Conservation (phyloP, 2,797 vertebrate species). For the Phoxinus dragarum region DNA sequence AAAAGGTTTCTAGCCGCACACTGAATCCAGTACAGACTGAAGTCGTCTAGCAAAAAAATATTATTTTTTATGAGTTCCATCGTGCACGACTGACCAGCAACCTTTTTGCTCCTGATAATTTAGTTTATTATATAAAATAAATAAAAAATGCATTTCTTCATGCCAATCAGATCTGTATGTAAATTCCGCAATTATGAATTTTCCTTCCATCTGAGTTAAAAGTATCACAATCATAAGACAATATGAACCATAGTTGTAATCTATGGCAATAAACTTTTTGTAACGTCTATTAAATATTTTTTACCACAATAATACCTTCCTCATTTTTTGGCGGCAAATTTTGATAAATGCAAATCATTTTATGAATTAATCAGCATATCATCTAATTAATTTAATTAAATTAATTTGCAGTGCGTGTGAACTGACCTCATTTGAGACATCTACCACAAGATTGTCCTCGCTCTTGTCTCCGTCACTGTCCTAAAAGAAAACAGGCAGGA, state of each 20-base stretch:
- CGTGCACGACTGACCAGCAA: no score
- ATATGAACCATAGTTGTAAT: background rate
- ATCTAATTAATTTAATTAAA: background rate
- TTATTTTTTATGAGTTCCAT: no score
- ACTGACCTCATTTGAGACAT: slow-evolving; percentile 97
- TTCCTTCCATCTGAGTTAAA: background rate
- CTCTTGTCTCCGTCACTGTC: slow-evolving; percentile 99
- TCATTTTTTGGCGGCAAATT: background rate
- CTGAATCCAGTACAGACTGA: no score
- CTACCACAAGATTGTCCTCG: slow-evolving; percentile 93
- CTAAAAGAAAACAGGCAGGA: slow-evolving; percentile 71
- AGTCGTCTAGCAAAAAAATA: no score
- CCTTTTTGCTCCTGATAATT: background rate
- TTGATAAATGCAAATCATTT: background rate
- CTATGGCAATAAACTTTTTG: background rate
- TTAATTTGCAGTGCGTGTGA: background rate
- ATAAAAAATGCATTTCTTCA: background rate
- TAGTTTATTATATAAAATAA: background rate
- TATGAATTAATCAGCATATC: background rate
- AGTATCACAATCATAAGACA: background rate
- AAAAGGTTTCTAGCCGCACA: no score
- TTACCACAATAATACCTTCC: background rate
- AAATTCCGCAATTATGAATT: background rate
- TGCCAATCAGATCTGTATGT: background rate
- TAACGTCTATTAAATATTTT: background rate